phyloP scores from a whole-genome alignment of 2,797 vertebrate genomes.

The Rhinichthys osculus region DNA sequence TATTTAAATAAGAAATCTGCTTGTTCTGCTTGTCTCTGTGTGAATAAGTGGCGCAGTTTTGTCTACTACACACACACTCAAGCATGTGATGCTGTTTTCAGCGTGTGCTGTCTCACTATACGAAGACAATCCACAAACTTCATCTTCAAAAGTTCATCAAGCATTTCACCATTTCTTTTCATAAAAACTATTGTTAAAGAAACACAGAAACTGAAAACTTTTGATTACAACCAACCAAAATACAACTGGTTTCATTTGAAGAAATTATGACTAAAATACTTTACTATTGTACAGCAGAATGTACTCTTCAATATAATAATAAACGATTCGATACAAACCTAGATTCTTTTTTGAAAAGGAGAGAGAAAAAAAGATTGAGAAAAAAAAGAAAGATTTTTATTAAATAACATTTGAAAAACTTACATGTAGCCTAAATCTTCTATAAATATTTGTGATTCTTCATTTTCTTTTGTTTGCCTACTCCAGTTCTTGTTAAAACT shows the following conservation, averaged over 20 bases:
- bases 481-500: no score
- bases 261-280: not conserved
- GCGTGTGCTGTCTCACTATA: not conserved
- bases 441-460: no score
- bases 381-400: no score
- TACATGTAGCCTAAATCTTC: no score
- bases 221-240: not conserved
- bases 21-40: not conserved
- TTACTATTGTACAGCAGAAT: not conserved
- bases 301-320: not conserved
- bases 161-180: not conserved
- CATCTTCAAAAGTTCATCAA: not conserved
- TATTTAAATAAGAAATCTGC: not conserved
- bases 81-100: not conserved
- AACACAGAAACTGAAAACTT: not conserved
- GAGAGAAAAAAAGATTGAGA: no score
- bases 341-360: no score
- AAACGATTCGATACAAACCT: no score
- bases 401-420: no score
- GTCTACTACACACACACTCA: not conserved
- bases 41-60: not conserved
- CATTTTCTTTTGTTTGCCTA: no score
- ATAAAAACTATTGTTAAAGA: not conserved
- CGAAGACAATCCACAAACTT: not conserved
- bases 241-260: not conserved